Evolutionary conservation across 2,888 invertebrate species (phyloP).

Genomic region (Gandaritis pyraliata): DNA sequence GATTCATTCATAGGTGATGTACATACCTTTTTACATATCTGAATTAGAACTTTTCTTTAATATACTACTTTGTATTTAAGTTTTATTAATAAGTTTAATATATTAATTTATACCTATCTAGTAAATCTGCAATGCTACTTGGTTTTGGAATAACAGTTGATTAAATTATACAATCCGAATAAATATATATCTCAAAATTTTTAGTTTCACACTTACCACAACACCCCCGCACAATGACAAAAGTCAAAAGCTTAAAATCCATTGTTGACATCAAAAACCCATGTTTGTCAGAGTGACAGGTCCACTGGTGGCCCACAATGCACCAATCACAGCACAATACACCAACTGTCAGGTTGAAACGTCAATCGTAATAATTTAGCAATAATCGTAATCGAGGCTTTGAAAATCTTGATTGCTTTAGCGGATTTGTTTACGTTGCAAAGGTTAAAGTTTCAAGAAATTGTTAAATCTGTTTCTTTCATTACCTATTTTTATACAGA

Average conservation of each 20-base stretch:
- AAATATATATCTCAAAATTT: neutral
- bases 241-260: conserved; percentile 59
- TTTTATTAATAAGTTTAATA: too few species aligned
- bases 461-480: too few species aligned
- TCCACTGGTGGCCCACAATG: conserved; percentile 65
- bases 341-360: conserved; percentile 53
- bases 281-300: conserved; percentile 70
- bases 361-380: conserved; percentile 39
- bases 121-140: too few species aligned
- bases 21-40: too few species aligned
- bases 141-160: too few species aligned
- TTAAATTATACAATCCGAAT: too few species aligned
- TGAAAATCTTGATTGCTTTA: conserved; percentile 13
- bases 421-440: neutral
- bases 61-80: too few species aligned
- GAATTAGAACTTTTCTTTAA: too few species aligned
- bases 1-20: too few species aligned
- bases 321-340: conserved; percentile 63
- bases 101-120: too few species aligned
- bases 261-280: conserved; percentile 75
- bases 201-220: conserved; percentile 28
- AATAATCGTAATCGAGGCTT: conserved; percentile 37
- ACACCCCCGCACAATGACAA: conserved; percentile 20
- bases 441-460: neutral
- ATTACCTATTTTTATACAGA: too few species aligned